Evolutionary conservation across 1,140 invertebrate genomes (phyloP).

Genomic region (Drosophila truncata): DNA sequence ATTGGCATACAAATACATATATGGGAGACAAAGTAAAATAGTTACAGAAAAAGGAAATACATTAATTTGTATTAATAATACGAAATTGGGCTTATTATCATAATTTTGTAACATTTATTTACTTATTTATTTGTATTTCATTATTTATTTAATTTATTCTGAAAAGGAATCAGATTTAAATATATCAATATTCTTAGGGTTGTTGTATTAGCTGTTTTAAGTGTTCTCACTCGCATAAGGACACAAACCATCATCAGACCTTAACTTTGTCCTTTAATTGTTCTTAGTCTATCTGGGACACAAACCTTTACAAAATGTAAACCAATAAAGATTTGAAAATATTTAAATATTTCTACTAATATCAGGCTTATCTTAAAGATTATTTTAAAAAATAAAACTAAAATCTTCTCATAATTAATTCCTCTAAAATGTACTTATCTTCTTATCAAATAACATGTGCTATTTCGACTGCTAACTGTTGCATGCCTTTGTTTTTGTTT

Average conservation of each 20-base stretch:
- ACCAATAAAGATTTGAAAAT: background rate
- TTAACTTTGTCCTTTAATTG: background rate
- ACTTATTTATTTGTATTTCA: background rate
- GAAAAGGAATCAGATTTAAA: background rate
- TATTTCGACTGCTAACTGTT: slow-evolving; percentile 28
- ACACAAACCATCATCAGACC: background rate
- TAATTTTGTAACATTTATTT: background rate
- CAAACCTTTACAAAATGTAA: background rate
- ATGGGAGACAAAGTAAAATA: no score
- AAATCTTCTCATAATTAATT: no score
- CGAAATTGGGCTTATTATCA: background rate
- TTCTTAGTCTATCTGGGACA: background rate
- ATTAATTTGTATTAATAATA: background rate
- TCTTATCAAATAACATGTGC: background rate
- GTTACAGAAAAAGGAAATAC: background rate
- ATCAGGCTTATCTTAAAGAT: no score
- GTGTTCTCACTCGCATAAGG: background rate
- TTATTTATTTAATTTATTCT: background rate
- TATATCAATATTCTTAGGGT: background rate
- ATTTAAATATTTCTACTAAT: background rate
- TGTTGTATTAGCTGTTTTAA: background rate
- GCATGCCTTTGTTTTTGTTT: slow-evolving; percentile 60
- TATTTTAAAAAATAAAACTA: rapidly evolving
- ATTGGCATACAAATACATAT: no score
- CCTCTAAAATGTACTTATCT: background rate